phyloP scores from a whole-genome alignment of 1,140 invertebrate genomes.

The Lasioglossum albipes region DNA sequence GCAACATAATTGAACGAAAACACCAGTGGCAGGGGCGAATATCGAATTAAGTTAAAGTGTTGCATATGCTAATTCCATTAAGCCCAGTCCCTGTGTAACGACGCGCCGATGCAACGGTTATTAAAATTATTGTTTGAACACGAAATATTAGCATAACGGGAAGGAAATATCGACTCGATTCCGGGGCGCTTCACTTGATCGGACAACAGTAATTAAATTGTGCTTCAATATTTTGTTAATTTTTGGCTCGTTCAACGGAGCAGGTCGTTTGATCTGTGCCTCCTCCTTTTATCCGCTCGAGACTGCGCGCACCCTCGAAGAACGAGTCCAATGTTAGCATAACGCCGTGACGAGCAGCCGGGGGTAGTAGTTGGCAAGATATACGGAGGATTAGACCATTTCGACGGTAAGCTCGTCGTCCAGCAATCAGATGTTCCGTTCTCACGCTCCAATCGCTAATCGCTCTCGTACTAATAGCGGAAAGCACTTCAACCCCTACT shows the following conservation, averaged over 20 bases:
- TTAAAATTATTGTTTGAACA: not conserved
- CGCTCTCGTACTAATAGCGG: constrained; percentile 60
- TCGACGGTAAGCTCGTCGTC: constrained; percentile 59
- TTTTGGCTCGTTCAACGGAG: not conserved
- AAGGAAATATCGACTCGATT: not conserved
- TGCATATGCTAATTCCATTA: not conserved
- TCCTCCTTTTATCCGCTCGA: too few relatives aligned
- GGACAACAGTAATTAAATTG: not conserved
- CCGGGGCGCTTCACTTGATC: not conserved
- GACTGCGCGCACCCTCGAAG: not conserved
- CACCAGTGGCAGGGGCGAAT: too few relatives aligned
- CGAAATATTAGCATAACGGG: not conserved
- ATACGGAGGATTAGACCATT: constrained; percentile 61
- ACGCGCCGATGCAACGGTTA: not conserved
- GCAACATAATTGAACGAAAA: too few relatives aligned
- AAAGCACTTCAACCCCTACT: constrained; percentile 59
- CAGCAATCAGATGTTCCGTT: constrained; percentile 60
- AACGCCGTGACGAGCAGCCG: constrained; percentile 10
- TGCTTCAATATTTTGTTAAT: constrained; percentile 6
- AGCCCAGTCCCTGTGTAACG: not conserved
- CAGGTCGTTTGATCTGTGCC: not conserved
- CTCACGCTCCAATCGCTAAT: constrained; percentile 63
- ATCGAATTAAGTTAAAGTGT: not conserved
- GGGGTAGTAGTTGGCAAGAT: constrained; percentile 51
- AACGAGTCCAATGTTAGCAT: constrained; percentile 3